Base-by-base conservation (phyloP, 2,113 vertebrate species). In the Podarcis raffonei region DNA sequence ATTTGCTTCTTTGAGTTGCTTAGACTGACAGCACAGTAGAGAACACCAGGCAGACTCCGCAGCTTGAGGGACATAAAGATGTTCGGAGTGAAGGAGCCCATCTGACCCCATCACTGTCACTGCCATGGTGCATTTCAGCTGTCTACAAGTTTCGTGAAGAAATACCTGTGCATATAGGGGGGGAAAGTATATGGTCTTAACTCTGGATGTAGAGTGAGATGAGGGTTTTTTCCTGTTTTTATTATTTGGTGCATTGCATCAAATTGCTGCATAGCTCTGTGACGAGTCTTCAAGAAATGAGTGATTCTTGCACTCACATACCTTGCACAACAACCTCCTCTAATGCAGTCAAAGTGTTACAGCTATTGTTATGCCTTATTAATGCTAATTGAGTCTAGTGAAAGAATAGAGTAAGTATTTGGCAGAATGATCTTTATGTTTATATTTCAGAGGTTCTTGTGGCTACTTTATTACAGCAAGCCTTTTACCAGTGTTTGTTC, bases 381-480 rank as follows among this genome's bases (percentile, higher is more conserved):
- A 76, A 85, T 84, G 39, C 68, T 75, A 8, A 66, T 92, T 93
- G 90, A 78, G 74, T 74, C 90, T 92, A 87, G 91, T 84, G 87
- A 90, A 9, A 65, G 53, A 3, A 86, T 89, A 62, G 68, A 78
- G 8, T 68, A 86, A 86, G 75, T 83, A 83, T 85, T 80, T 85
- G 89, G 95, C 95, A 89, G 86, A 93, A 94, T 91, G 65, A 86
- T 18, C 6, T 20, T 27, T 92, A 48, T 83, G 66, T 85, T 95
- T 92, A 91, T 78, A 74, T 93, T 94, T 94, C 85, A 91, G 86
- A 89, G 74, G 35, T 90, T 95, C 69, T 30, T 22, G 57, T 84
- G 84, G 91, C 42, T 3, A 37, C 87, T 94, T 91, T 90, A 91
- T 90, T 91, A 80, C 86, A 93, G 91, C 39, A 90, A 93, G 74